Percentiles rank a stretch among this genome's conserved stretches.
phyloP scores from a whole-genome alignment of 1,140 invertebrate genomes.

The Drosophila chauvacae region DNA sequence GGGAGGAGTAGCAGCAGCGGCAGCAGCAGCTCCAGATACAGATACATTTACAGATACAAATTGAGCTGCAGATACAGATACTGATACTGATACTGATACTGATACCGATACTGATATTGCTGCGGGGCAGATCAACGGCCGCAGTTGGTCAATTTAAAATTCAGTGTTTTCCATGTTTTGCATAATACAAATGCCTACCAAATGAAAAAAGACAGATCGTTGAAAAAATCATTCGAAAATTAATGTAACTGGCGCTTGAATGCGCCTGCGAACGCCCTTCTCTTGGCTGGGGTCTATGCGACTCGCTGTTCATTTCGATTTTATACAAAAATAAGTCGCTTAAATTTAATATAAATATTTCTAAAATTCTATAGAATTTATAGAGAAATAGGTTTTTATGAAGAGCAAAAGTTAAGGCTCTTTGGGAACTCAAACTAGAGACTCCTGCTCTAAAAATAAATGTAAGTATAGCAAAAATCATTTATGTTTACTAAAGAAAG shows the following conservation, averaged over 20 bases:
- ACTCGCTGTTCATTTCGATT: background rate
- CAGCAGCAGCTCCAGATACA: background rate
- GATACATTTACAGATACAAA: background rate
- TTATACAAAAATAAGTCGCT: too few species aligned
- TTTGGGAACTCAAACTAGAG: too few species aligned
- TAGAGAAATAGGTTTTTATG: too few species aligned
- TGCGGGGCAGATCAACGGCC: conserved; percentile 63
- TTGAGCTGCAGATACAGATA: conserved; percentile 11
- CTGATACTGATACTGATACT: background rate
- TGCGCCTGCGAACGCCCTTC: conserved; percentile 49
- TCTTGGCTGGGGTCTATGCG: conserved; percentile 6
- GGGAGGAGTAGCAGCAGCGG: background rate
- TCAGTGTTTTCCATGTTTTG: conserved; percentile 83
- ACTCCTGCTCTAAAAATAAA: too few species aligned
- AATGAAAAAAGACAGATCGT: conserved; percentile 37
- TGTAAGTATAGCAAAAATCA: too few species aligned
- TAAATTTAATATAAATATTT: too few species aligned
- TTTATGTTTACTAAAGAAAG: too few species aligned
- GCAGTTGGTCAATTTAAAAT: conserved; percentile 68
- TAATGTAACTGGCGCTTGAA: conserved; percentile 80
- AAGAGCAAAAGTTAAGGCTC: too few species aligned
- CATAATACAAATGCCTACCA: conserved; percentile 81
- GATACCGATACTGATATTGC: conserved; percentile 12
- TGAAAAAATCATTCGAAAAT: conserved; percentile 63
- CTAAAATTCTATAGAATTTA: too few species aligned